Conservation (phyloP, 1,140 invertebrate genomes). For the Palaemon carinicauda region DNA sequence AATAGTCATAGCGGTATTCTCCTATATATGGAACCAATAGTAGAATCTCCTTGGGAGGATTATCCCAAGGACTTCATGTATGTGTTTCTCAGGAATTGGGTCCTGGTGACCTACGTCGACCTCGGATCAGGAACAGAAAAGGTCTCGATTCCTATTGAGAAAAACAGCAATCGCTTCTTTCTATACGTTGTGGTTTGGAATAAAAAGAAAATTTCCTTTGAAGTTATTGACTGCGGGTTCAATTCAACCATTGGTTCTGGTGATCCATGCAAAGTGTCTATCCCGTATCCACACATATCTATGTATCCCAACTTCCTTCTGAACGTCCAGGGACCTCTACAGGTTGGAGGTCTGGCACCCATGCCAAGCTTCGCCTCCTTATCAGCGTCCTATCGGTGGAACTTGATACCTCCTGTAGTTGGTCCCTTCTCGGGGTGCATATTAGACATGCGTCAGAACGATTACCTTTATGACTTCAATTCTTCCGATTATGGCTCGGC, state of each 20-base stretch:
- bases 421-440: too few species aligned
- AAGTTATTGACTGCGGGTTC: slow-evolving; percentile 50
- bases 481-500: too few species aligned
- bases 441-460: too few species aligned
- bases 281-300: slow-evolving; percentile 11
- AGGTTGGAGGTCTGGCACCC: too few species aligned
- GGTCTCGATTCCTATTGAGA: slow-evolving; percentile 83
- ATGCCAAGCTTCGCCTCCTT: too few species aligned
- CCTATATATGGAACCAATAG: slow-evolving; percentile 95
- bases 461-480: too few species aligned
- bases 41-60: slow-evolving; percentile 87
- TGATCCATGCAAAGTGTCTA: slow-evolving; percentile 23
- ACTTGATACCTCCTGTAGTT: too few species aligned
- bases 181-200: slow-evolving; percentile 46
- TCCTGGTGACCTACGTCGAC: slow-evolving; percentile 93
- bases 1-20: slow-evolving; percentile 88
- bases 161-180: neutral
- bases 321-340: too few species aligned
- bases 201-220: slow-evolving; percentile 14
- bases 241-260: slow-evolving; percentile 17
- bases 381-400: too few species aligned
- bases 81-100: slow-evolving; percentile 92
- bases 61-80: slow-evolving; percentile 85
- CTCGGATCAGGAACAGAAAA: slow-evolving; percentile 94
- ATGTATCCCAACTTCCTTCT: slow-evolving; percentile 65